These are phyloP conservation scores for Chrysolina haemoptera DNA, from an alignment of 2,888 invertebrate species.

Conservation along the genomic window DNA sequence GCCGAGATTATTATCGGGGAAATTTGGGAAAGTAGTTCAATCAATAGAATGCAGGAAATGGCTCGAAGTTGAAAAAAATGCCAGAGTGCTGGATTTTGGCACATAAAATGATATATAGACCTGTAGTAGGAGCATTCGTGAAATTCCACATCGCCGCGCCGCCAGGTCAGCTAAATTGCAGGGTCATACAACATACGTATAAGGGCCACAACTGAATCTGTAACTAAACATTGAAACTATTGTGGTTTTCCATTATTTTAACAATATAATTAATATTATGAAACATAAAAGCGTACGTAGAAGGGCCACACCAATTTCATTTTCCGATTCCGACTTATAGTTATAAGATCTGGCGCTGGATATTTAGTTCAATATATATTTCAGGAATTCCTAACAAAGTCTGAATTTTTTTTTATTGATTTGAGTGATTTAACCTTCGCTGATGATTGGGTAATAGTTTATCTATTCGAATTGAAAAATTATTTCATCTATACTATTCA, in stretches of 20 bases:
- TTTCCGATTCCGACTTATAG: too few species aligned
- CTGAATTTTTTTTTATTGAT: too few species aligned
- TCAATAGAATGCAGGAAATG: conserved; percentile 19
- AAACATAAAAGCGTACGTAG: too few species aligned
- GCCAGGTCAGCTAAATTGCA: background rate
- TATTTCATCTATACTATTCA: too few species aligned
- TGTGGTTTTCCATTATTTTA: background rate
- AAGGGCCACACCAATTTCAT: too few species aligned
- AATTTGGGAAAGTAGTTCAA: conserved; percentile 3
- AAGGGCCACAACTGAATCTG: background rate
- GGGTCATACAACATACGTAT: background rate
- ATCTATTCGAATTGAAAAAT: too few species aligned
- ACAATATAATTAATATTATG: background rate
- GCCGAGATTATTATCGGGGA: background rate
- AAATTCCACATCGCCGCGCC: background rate
- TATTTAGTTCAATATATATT: too few species aligned
- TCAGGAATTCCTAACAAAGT: too few species aligned
- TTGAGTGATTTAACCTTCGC: too few species aligned
- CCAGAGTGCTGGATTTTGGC: conserved; percentile 12
- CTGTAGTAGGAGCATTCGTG: conserved; percentile 2
- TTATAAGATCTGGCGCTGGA: too few species aligned
- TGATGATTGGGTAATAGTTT: too few species aligned
- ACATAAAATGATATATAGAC: conserved; percentile 17
- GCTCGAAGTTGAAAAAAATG: conserved; percentile 2
- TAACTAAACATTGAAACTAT: background rate